Conservation (phyloP, 2,113 vertebrate species). For the Plotosus lineatus region DNA sequence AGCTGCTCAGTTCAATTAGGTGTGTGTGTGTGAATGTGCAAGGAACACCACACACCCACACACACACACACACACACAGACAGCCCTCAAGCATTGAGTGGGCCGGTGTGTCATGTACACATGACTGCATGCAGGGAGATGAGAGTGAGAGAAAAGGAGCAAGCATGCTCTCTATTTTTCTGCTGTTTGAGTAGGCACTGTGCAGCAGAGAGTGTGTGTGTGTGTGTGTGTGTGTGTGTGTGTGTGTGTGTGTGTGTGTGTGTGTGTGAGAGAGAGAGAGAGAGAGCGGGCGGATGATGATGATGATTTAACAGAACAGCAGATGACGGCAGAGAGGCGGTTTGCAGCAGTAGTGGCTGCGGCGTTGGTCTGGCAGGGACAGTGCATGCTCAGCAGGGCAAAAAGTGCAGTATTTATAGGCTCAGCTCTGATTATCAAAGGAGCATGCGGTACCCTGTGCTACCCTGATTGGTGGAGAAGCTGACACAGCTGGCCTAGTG, state of each 20-base stretch:
- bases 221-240: neutral
- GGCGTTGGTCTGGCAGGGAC: neutral
- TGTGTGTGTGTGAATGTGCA: neutral
- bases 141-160: conserved; percentile 51
- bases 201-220: neutral
- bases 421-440: conserved; percentile 26
- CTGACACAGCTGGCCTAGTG: conserved; percentile 64
- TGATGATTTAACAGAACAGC: neutral
- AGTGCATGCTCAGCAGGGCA: conserved; percentile 10
- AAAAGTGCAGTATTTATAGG: conserved; percentile 9
- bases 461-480: conserved; percentile 58
- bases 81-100: conserved; percentile 55
- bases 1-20: conserved; percentile 51
- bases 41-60: conserved; percentile 56
- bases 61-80: conserved; percentile 57
- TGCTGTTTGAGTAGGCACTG: neutral
- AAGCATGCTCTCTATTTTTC: conserved; percentile 26
- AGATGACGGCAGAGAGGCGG: conserved; percentile 15
- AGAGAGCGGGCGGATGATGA: conserved; percentile 1
- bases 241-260: neutral
- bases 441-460: conserved; percentile 31
- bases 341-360: conserved; percentile 25
- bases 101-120: conserved; percentile 41
- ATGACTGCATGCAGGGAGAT: conserved; percentile 52
- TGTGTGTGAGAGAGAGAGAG: conserved; percentile 37